Conservation (phyloP, 2,113 vertebrate species). For the Rhinopithecus roxellana region DNA sequence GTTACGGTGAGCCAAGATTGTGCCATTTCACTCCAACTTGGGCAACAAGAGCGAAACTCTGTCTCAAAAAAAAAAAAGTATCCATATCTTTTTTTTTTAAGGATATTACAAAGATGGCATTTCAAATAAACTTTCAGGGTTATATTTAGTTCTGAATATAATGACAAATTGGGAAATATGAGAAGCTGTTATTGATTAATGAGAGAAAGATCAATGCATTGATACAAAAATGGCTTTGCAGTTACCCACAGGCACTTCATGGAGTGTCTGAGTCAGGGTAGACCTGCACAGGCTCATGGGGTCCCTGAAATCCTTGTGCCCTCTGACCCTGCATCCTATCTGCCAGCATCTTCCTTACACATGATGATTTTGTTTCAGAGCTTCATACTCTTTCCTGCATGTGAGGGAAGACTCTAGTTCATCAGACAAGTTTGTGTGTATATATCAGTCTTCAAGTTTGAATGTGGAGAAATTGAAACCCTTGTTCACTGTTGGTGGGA, state of each 20-base stretch:
- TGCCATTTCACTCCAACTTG: too few species aligned
- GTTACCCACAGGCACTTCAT: neutral
- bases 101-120: neutral
- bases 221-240: neutral
- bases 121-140: neutral
- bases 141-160: neutral
- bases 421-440: neutral
- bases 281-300: neutral
- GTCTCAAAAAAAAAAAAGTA: neutral
- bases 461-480: neutral
- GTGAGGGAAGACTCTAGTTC: neutral
- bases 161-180: neutral
- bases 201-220: neutral
- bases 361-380: neutral
- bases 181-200: neutral
- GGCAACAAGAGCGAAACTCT: too few species aligned
- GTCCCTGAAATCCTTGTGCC: neutral
- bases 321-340: neutral
- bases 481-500: neutral
- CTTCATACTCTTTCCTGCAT: neutral
- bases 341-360: neutral
- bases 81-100: neutral
- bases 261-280: too few species aligned
- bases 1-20: too few species aligned
- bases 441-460: neutral